Evolutionary conservation across 1,140 invertebrate genomes (phyloP).

Genomic region (Maniola jurtina): DNA sequence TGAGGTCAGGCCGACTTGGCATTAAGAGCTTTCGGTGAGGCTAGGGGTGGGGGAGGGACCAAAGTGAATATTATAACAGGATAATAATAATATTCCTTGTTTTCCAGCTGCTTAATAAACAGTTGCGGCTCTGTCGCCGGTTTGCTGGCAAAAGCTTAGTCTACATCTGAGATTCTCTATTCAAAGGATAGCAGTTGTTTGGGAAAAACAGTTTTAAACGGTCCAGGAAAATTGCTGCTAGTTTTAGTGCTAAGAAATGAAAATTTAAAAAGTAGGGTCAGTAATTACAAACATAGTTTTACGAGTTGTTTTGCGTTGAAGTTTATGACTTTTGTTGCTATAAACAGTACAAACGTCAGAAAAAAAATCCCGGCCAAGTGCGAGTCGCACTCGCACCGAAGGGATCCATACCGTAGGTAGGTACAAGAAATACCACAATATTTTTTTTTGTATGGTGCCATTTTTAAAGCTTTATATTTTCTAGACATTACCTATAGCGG

Average conservation of each 20-base stretch:
- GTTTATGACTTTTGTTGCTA: no score
- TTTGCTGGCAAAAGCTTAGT: constrained; percentile 33
- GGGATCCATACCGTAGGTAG: no score
- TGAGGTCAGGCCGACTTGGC: constrained; percentile 73
- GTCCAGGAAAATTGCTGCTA: background rate
- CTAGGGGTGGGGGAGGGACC: constrained; percentile 44
- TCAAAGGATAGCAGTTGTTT: constrained; percentile 32
- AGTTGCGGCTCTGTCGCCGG: constrained; percentile 33
- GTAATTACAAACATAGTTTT: no score
- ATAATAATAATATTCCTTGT: constrained; percentile 65
- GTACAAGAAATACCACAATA: no score
- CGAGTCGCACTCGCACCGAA: no score
- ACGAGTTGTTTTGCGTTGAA: no score
- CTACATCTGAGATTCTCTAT: constrained; percentile 30
- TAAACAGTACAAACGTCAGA: no score
- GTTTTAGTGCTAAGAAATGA: background rate
- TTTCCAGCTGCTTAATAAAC: constrained; percentile 56
- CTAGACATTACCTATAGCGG: no score
- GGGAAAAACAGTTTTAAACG: constrained; percentile 21
- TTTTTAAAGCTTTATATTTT: no score
- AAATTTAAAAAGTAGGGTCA: no score
- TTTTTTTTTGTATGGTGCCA: no score
- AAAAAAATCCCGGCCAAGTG: no score
- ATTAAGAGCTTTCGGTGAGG: constrained; percentile 74
- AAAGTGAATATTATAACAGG: constrained; percentile 78